These are phyloP conservation scores for Leucoma salicis DNA, from an alignment of 2,888 invertebrate species.

Conservation along the genomic window DNA sequence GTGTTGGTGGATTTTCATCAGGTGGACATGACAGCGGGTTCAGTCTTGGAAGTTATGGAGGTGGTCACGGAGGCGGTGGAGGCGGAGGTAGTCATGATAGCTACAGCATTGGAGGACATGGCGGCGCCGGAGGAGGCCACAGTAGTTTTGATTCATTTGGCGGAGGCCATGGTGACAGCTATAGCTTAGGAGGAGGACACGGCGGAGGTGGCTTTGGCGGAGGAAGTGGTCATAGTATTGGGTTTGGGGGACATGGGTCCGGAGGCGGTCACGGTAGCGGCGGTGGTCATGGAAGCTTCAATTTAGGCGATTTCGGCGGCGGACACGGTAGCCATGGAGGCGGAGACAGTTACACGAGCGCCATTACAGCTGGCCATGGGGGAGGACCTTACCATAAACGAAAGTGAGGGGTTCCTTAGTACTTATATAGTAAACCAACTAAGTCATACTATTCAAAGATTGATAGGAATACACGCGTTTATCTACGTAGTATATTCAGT, in stretches of 20 bases:
- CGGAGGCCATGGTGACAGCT: conserved; percentile 32
- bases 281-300: conserved; percentile 42
- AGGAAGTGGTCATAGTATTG: conserved; percentile 27
- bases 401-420: conserved; percentile 39
- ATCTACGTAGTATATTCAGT: conserved; percentile 6
- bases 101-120: conserved; percentile 22
- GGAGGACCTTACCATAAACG: conserved; percentile 72
- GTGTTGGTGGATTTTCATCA: conserved; percentile 29
- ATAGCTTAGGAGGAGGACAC: conserved; percentile 32
- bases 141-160: conserved; percentile 12
- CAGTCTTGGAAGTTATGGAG: conserved; percentile 22
- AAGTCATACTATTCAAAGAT: conserved; percentile 62
- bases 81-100: conserved; percentile 27
- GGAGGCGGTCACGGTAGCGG: conserved; percentile 39
- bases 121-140: conserved; percentile 30
- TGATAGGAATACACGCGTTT: neutral
- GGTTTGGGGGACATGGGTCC: conserved; percentile 34
- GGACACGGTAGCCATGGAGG: conserved; percentile 42
- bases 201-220: conserved; percentile 26
- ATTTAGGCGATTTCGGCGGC: conserved; percentile 35
- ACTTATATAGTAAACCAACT: conserved; percentile 48
- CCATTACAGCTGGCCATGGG: conserved; percentile 69
- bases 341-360: conserved; percentile 70
- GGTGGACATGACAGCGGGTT: conserved; percentile 33
- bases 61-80: conserved; percentile 30